phyloP scores from a whole-genome alignment of 1,140 invertebrate genomes.

The Cydia fagiglandana region DNA sequence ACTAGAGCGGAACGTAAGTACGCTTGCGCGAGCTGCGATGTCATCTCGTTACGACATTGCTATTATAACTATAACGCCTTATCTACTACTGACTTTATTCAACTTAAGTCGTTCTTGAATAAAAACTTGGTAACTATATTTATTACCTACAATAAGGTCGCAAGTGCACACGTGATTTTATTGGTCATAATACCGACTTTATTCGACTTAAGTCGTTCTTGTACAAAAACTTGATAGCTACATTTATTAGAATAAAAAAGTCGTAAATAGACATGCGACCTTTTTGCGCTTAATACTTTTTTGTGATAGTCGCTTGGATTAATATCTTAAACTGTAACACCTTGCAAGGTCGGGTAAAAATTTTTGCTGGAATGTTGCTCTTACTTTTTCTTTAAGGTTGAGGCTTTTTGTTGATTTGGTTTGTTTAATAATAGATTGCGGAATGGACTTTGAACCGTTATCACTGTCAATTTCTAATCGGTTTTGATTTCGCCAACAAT shows the following conservation, averaged over 20 bases:
- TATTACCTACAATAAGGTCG: not conserved
- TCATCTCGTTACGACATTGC: slow-evolving; percentile 55
- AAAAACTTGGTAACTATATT: not conserved
- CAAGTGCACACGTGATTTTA: not conserved
- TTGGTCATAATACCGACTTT: not conserved
- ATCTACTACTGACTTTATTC: not conserved
- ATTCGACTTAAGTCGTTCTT: not conserved
- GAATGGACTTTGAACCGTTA: slow-evolving; percentile 8
- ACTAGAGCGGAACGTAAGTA: slow-evolving; percentile 57
- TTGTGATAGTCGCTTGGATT: slow-evolving; percentile 52
- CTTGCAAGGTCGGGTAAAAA: slow-evolving; percentile 38
- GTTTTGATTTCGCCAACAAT: not conserved
- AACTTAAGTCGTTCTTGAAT: not conserved
- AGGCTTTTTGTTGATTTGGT: slow-evolving; percentile 1
- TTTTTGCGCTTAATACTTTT: not conserved
- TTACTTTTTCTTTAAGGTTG: slow-evolving; percentile 35
- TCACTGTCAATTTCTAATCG: not conserved
- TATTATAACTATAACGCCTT: not conserved
- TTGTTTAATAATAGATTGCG: slow-evolving; percentile 18
- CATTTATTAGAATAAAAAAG: not conserved
- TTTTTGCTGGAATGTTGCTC: slow-evolving; percentile 44
- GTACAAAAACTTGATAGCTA: not conserved
- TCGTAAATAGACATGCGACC: not conserved
- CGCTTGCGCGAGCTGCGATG: slow-evolving; percentile 54
- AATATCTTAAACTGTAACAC: slow-evolving; percentile 61